phyloP scores from a whole-genome alignment of 64 coral and sea anemone genomes.

The Stichodactyla helianthus region DNA sequence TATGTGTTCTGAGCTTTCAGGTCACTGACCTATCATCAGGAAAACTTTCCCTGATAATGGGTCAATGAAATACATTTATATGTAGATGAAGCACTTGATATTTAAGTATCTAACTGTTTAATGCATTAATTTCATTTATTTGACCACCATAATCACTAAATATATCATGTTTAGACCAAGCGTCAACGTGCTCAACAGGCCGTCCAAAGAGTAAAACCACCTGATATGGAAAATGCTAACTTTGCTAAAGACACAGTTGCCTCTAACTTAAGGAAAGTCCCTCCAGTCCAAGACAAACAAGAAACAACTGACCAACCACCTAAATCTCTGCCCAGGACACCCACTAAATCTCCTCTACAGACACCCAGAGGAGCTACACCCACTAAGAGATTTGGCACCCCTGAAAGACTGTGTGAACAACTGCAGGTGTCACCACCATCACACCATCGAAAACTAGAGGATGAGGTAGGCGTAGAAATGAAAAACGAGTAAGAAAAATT shows the following conservation, averaged over 20 bases:
- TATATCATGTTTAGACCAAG: conserved; percentile 27
- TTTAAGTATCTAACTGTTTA: background rate
- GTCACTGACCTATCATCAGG: too few species aligned
- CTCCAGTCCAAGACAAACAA: conserved; percentile 30
- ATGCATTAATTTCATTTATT: background rate
- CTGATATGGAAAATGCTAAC: conserved; percentile 41
- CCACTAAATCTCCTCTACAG: conserved; percentile 15
- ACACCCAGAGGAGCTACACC: conserved; percentile 11
- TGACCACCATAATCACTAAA: background rate
- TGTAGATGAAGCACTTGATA: background rate
- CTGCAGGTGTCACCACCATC: conserved; percentile 35
- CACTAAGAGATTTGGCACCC: conserved; percentile 19
- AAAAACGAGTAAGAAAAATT: background rate
- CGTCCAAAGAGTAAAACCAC: conserved; percentile 49
- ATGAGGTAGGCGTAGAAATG: conserved; percentile 39
- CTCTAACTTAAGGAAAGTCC: conserved; percentile 70
- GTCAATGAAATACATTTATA: background rate
- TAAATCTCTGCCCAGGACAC: conserved; percentile 48
- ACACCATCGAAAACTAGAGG: conserved; percentile 46
- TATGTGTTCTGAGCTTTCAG: too few species aligned
- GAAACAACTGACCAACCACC: background rate
- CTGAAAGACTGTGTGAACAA: conserved; percentile 22
- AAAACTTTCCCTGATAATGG: too few species aligned
- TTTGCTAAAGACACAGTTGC: conserved; percentile 83
- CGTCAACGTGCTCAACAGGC: conserved; percentile 49